phyloP scores from a whole-genome alignment of 2,113 vertebrate genomes.

The Elanus axillaris region DNA sequence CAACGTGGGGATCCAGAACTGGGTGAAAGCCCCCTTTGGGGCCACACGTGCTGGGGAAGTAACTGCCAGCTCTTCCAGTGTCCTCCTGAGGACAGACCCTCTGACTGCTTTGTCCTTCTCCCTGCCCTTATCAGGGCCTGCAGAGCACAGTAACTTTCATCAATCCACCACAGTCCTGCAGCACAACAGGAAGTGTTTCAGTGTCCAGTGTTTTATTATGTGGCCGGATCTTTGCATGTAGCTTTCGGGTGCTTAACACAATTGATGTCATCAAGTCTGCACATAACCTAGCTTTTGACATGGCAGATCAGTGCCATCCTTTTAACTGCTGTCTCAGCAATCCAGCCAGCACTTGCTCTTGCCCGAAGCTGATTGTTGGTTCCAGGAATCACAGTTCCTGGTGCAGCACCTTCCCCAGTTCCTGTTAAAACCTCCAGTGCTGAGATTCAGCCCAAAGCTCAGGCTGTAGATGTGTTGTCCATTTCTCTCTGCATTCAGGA shows the following conservation, averaged over 20 bases:
- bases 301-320: neutral
- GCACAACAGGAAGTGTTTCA: neutral
- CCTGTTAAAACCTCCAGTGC: neutral
- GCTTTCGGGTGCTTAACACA: neutral
- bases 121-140: neutral
- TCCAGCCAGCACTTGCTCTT: neutral
- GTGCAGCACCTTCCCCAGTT: neutral
- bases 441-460: neutral
- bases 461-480: neutral
- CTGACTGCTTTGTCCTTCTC: neutral
- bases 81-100: neutral
- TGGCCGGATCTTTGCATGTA: neutral
- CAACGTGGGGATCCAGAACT: neutral
- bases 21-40: neutral
- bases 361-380: neutral
- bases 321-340: neutral
- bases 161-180: accelerated
- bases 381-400: neutral
- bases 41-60: neutral
- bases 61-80: neutral
- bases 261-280: neutral
- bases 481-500: neutral
- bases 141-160: neutral
- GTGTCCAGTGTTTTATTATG: neutral
- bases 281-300: neutral